Conservation (phyloP, 2,797 vertebrate genomes). For the Serranus cabrilla region DNA sequence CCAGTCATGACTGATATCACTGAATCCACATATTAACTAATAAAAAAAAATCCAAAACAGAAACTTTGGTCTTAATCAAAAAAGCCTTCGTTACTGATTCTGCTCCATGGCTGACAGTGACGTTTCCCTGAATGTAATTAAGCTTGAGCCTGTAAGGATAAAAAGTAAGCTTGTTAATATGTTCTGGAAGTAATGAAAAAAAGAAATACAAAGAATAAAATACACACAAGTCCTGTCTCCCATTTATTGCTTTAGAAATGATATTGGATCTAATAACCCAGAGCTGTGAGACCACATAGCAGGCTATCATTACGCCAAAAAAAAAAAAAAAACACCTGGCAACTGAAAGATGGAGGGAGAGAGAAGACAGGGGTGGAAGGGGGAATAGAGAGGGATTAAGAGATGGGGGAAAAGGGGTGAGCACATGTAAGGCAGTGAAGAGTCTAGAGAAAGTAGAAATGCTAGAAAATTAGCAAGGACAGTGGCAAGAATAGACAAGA, state of each 20-base stretch:
- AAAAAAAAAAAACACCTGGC: slow-evolving; percentile 47
- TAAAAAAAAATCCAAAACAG: slow-evolving; percentile 81
- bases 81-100: slow-evolving; percentile 80
- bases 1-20: slow-evolving; percentile 65
- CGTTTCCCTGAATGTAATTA: slow-evolving; percentile 84
- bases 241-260: slow-evolving; percentile 84
- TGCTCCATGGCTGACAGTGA: slow-evolving; percentile 67
- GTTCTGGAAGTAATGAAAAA: slow-evolving; percentile 82
- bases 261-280: slow-evolving; percentile 84
- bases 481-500: slow-evolving; percentile 19
- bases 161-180: slow-evolving; percentile 87
- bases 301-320: slow-evolving; percentile 61
- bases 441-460: slow-evolving; percentile 7
- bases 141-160: slow-evolving; percentile 85
- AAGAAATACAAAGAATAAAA: slow-evolving; percentile 76
- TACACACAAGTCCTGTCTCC: slow-evolving; percentile 72
- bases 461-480: slow-evolving; percentile 20
- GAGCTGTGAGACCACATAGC: slow-evolving; percentile 75
- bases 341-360: slow-evolving; percentile 40
- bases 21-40: slow-evolving; percentile 80
- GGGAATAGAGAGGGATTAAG: slow-evolving; percentile 24
- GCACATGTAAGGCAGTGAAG: neutral
- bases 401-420: slow-evolving; percentile 12
- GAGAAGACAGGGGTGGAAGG: slow-evolving; percentile 11
- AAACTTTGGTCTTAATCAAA: slow-evolving; percentile 84